These are phyloP conservation scores for Probosciger aterrimus DNA, from an alignment of 2,113 vertebrate species.

Conservation along the genomic window DNA sequence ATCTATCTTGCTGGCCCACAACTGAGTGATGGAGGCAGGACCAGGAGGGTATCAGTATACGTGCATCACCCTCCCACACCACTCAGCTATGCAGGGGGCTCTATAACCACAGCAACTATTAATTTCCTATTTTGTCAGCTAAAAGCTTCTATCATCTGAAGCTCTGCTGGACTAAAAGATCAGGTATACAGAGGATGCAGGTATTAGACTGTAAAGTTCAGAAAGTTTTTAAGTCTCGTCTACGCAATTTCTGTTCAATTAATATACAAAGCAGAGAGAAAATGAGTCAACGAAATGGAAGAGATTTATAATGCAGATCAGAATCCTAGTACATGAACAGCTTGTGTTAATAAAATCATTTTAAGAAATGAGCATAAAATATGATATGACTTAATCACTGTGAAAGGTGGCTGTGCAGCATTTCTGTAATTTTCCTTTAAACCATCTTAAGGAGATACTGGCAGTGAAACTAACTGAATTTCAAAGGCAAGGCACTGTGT, in stretches of 20 bases:
- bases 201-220: neutral
- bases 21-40: neutral
- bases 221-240: neutral
- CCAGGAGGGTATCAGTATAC: neutral
- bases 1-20: neutral
- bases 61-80: neutral
- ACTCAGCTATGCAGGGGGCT: neutral
- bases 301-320: conserved; percentile 25
- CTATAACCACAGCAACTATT: neutral
- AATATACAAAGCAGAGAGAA: neutral
- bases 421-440: conserved; percentile 48
- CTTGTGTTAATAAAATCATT: conserved; percentile 55
- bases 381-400: conserved; percentile 48
- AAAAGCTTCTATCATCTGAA: neutral
- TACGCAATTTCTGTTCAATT: neutral
- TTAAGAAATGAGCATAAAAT: conserved; percentile 55
- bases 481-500: conserved; percentile 38
- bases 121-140: neutral
- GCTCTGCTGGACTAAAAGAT: neutral
- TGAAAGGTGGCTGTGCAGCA: conserved; percentile 1
- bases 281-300: neutral
- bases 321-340: conserved; percentile 27
- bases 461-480: conserved; percentile 61
- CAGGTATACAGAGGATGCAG: neutral
- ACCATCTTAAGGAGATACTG: conserved; percentile 7